phyloP scores from a whole-genome alignment of 2,888 invertebrate species.

The Saturnia japonica region DNA sequence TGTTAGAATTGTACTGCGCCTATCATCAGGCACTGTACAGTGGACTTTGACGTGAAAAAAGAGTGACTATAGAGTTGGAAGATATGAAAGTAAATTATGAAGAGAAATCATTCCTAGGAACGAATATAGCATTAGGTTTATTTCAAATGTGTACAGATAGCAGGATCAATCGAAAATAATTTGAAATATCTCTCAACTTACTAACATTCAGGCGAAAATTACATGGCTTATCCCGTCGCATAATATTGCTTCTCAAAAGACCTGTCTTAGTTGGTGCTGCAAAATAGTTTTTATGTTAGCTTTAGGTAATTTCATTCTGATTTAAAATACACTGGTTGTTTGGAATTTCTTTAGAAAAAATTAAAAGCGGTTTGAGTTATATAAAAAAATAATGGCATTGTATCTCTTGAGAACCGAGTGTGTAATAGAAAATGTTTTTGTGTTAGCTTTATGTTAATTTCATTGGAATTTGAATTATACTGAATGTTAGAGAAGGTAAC shows the following conservation, averaged over 20 bases:
- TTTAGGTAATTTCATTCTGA: not conserved
- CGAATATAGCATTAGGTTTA: constrained; percentile 1
- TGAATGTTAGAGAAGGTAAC: too few relatives aligned
- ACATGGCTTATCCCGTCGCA: constrained; percentile 46
- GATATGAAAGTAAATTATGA: not conserved
- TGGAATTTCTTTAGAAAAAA: not conserved
- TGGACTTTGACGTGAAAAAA: too few relatives aligned
- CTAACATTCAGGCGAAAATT: constrained; percentile 41
- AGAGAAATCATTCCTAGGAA: constrained; percentile 8
- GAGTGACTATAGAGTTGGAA: not conserved
- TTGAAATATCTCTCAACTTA: constrained; percentile 10
- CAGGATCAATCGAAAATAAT: constrained; percentile 7
- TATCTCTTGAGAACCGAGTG: not conserved
- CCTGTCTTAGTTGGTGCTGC: not conserved
- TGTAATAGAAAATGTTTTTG: too few relatives aligned
- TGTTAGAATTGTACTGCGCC: too few relatives aligned
- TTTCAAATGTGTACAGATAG: constrained; percentile 6
- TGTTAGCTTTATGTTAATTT: too few relatives aligned
- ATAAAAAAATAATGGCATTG: not conserved
- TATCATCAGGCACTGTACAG: too few relatives aligned
- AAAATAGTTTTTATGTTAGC: not conserved
- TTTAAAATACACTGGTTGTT: not conserved
- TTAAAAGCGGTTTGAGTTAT: not conserved
- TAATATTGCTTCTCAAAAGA: constrained; percentile 16
- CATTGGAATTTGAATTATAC: too few relatives aligned